phyloP scores from a whole-genome alignment of 2,113 vertebrate genomes.

The Proteles cristata region DNA sequence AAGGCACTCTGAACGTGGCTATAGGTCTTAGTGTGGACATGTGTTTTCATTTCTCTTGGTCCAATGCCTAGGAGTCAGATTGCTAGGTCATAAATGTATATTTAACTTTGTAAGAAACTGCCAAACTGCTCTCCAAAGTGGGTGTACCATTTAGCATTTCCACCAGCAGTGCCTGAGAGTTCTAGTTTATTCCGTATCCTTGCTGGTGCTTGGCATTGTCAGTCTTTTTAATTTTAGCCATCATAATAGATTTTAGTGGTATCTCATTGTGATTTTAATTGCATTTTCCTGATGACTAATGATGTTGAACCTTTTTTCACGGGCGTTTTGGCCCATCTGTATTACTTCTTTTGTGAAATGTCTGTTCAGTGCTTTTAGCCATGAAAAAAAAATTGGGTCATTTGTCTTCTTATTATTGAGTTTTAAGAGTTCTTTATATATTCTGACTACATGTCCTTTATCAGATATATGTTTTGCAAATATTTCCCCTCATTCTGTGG shows the following conservation, averaged over 20 bases:
- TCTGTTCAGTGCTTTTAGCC: slow-evolving; percentile 47
- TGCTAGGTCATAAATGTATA: not conserved
- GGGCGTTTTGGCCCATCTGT: slow-evolving; percentile 56
- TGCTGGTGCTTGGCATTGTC: slow-evolving; percentile 34
- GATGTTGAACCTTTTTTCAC: slow-evolving; percentile 54
- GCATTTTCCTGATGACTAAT: slow-evolving; percentile 72
- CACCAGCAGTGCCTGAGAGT: not conserved
- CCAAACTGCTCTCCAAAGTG: not conserved
- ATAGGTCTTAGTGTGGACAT: slow-evolving; percentile 19
- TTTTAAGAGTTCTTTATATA: slow-evolving; percentile 66
- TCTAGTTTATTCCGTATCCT: not conserved
- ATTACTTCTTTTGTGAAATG: slow-evolving; percentile 59
- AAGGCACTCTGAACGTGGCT: not conserved
- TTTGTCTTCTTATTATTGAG: slow-evolving; percentile 54
- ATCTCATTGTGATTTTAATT: slow-evolving; percentile 73
- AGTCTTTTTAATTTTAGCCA: slow-evolving; percentile 63
- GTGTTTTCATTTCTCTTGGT: slow-evolving; percentile 53
- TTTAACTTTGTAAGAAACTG: slow-evolving; percentile 44
- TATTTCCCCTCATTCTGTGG: slow-evolving; percentile 51
- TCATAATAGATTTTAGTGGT: slow-evolving; percentile 57
- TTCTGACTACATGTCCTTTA: slow-evolving; percentile 52
- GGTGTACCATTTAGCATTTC: not conserved
- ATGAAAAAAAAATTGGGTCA: slow-evolving; percentile 43
- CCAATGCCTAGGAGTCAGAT: not conserved
- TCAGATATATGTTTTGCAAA: slow-evolving; percentile 42